These are phyloP conservation scores for Nerophis lumbriciformis DNA, from an alignment of 2,113 vertebrate species.

Conservation along the genomic window DNA sequence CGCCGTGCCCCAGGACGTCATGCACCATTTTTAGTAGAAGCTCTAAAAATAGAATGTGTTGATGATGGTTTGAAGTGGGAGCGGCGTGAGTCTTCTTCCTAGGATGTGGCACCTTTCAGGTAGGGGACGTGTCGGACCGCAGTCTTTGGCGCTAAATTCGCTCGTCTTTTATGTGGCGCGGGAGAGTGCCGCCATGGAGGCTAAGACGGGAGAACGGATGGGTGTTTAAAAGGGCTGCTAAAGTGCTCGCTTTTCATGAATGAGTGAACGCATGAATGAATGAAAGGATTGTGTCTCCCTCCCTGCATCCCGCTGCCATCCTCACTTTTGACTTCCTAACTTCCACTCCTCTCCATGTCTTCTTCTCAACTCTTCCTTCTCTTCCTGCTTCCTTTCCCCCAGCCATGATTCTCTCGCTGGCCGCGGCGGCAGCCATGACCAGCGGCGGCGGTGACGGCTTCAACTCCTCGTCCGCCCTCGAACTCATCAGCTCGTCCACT, in stretches of 20 bases:
- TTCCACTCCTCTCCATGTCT: neutral
- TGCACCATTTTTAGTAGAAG: conserved; percentile 64
- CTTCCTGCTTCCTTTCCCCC: conserved; percentile 20
- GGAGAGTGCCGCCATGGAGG: conserved; percentile 8
- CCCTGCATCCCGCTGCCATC: neutral
- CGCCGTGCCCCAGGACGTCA: conserved; percentile 55
- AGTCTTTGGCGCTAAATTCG: neutral
- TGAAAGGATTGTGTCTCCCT: neutral
- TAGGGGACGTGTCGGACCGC: conserved; percentile 8
- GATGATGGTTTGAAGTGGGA: conserved; percentile 35
- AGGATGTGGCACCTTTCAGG: conserved; percentile 11
- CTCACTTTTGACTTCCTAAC: neutral
- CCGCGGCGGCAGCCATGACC: conserved; percentile 66
- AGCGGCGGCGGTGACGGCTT: conserved; percentile 38
- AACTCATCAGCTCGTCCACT: conserved; percentile 60
- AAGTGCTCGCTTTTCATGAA: conserved; percentile 32
- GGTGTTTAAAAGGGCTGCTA: conserved; percentile 24
- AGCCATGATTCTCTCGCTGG: conserved; percentile 79
- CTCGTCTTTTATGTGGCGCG: conserved; percentile 22
- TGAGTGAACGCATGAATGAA: conserved; percentile 22
- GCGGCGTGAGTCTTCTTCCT: neutral
- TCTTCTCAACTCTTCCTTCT: neutral
- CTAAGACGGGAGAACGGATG: neutral
- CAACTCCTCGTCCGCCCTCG: conserved; percentile 60
- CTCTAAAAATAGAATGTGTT: conserved; percentile 62